Conservation (phyloP, 1,140 invertebrate species). For the Himalopsyche phryganea region DNA sequence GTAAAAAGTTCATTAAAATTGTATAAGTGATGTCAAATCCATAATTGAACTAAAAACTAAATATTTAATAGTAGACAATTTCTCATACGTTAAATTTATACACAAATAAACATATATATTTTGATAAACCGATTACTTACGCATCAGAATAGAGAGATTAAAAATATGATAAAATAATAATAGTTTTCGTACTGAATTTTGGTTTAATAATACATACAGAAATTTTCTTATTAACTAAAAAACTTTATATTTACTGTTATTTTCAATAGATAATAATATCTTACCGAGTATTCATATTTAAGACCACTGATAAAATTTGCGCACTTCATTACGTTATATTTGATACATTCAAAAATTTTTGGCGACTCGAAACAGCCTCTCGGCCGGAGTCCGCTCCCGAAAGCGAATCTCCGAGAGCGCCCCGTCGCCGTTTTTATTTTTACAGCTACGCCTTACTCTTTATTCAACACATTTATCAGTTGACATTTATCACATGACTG, state of each 20-base stretch:
- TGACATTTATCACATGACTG: not conserved
- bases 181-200: constrained; percentile 25
- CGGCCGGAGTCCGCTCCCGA: no score
- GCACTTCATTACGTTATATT: constrained; percentile 22
- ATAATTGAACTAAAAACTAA: constrained; percentile 29
- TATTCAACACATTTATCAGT: constrained; percentile 1
- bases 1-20: constrained; percentile 24
- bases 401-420: no score
- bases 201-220: constrained; percentile 34
- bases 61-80: constrained; percentile 31
- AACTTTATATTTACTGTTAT: constrained; percentile 28
- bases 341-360: constrained; percentile 11
- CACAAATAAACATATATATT: constrained; percentile 34
- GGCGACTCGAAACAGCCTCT: not conserved
- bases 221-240: constrained; percentile 35
- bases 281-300: constrained; percentile 34
- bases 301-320: constrained; percentile 35
- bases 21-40: constrained; percentile 24
- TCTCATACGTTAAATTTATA: constrained; percentile 32
- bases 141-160: constrained; percentile 9
- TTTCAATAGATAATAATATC: constrained; percentile 34
- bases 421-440: not conserved
- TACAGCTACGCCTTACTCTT: no score
- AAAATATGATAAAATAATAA: constrained; percentile 29
- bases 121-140: constrained; percentile 22